Evolutionary conservation across 2,888 invertebrate genomes (phyloP), one percentile per base, ranked within the genome.

Genomic region (Petrolisthes manimaculis): DNA sequence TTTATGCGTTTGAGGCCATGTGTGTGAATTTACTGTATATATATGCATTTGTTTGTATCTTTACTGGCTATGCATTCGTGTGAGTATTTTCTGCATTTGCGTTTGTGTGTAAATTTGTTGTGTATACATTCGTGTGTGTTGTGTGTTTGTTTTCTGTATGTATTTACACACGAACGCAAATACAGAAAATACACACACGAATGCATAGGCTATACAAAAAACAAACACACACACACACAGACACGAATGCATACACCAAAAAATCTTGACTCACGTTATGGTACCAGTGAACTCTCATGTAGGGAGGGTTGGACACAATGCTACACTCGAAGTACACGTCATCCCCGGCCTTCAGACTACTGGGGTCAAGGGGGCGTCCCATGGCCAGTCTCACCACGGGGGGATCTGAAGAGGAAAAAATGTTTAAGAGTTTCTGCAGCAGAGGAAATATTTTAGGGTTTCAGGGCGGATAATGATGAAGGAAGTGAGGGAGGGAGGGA

Each of bases 301-400:
- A 86, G 5, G 80, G 71, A 12, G 85, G 85, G 71, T 86, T 86
- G 71, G 85, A 53, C 18, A 71, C 55, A 54, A 86, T 80, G 80
- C 37, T 55, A 67, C 85, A 86, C 80, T 86, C 85, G 80, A 86
- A 86, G 85, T 80, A 86, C 3, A 86, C 85, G 71, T 86, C 85
- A 55, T 86, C 85, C 2, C 80, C 85, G 4, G 78, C 85, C 85
- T 86, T 86, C 18, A 86, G 53, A 74, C 21, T 79, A 0, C 56
- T 37, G 0, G 85, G 85, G 37, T 80, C 56, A 54, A 86, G 55
- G 21, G 80, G 71, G 6, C 85, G 80, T 24, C 85, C 85, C 80
- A 86, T 53, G 51, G 80, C 61, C 54, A 86, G 85, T 6, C 53
- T 54, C 21, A 86, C 85, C 71, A 80, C 80, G n/a, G 85, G 85